Base-by-base conservation (phyloP, 1,140 invertebrate species). In the Saccostrea cuccullata region DNA sequence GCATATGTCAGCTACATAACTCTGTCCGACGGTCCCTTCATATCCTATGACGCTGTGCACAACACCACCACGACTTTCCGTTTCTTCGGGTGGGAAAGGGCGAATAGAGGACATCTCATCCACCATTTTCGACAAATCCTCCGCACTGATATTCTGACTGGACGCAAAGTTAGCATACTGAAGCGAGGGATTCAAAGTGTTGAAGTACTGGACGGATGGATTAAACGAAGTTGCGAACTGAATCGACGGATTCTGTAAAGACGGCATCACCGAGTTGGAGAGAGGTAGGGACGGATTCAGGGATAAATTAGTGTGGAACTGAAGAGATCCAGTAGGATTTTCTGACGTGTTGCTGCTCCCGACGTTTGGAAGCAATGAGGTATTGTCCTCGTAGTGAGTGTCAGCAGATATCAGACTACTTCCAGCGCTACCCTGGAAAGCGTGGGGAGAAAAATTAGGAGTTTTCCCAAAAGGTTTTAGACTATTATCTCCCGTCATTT, bases 301-400 rank as follows among this genome's bases (percentile, higher is more conserved):
- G 47, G 40, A 55, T 11, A 55, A 20, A 36, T 26, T 84, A 5
- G 82, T 84, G 8, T 36, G 23, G 58, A 60, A 64, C n/a, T 55
- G 58, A 36, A 64, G 47, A 23, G 86, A 87, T 36, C 67, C 86
- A 40, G 89, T 87, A 0, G 87, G 89, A 47, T 88, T 88, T 55
- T 64, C 87, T 0, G 90, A 91, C 1, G 88, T 91, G 60, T 84
- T 85, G 84, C 88, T 90, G 60, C 91, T 91, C 26, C 91, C 91
- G 15, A 91, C 89, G 83, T 90, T 90, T 26, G 91, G 91, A 15
- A 87, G 40, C 86, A 91, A 77, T 20, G 91, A 91, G 3, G 89
- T 91, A 77, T 90, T 89, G 82, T 91, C 89, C 0, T 87, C 86
- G 55, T 89, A 90, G 47, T 90, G 84, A 0, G 82, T 87, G 17